These are phyloP conservation scores for Ochotona curzoniae DNA, from an alignment of 2,113 vertebrate genomes.

Conservation along the genomic window DNA sequence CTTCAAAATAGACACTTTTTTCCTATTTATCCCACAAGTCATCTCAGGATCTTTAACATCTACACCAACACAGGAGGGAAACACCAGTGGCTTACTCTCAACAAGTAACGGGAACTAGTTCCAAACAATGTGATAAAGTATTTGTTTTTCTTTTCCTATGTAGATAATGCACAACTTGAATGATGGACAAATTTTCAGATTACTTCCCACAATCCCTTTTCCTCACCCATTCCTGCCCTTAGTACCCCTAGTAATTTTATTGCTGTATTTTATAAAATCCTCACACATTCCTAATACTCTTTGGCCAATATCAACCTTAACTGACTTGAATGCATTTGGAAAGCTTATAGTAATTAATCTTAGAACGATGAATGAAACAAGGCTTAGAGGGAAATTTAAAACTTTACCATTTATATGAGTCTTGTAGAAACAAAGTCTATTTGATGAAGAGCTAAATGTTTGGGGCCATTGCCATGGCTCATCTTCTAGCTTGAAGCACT, in stretches of 20 bases:
- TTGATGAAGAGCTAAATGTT: conserved; percentile 5
- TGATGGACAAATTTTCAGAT: conserved; percentile 1
- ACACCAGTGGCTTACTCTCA: conserved; percentile 1
- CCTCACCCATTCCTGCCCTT: background rate
- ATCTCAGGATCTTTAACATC: conserved; percentile 62
- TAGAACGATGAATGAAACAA: conserved; percentile 10
- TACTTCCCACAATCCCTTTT: background rate
- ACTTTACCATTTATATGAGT: background rate
- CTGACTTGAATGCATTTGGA: no score
- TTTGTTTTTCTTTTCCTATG: background rate
- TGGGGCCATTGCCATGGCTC: background rate
- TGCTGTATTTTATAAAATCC: conserved; percentile 15
- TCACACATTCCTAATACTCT: conserved; percentile 7
- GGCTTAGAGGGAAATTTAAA: conserved; percentile 43
- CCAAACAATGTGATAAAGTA: background rate
- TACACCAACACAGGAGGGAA: conserved; percentile 44
- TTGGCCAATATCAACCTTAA: no score
- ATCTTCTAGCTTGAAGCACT: no score
- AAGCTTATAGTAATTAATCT: background rate
- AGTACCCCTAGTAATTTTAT: background rate
- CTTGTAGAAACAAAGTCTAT: background rate
- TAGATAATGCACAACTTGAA: background rate
- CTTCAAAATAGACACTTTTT: conserved; percentile 58
- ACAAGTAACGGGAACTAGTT: conserved; percentile 33
- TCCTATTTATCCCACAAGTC: conserved; percentile 58